Evolutionary conservation across 64 coral and sea anemone species (phyloP), one percentile per base, ranked within the genome.

Genomic region (Montipora capricornis): DNA sequence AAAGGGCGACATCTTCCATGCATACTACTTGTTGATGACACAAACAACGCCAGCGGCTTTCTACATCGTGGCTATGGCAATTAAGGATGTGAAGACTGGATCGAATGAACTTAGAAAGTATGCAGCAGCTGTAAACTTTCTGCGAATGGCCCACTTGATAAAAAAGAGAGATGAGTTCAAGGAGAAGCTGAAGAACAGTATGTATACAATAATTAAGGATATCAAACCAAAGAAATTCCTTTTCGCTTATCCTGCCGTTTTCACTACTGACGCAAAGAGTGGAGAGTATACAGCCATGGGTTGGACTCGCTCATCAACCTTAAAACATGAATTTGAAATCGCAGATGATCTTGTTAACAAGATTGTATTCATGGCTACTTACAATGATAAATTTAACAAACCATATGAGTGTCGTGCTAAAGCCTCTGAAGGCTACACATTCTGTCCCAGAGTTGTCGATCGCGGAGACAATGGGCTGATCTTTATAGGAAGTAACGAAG

Each of bases 141-240:
- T 84, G 2, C 26, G 19, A 66, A 4, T 67, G 22, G 44, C 22
- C 44, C 22, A 45, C 3, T 68, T 76, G 70, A 22, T 17, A 0
- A 6, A 62, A 22, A 29, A 57, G 7, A 3, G 19, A 20, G 37
- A 77, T 49, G 22, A 89, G 47, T 78, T 89, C 68, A 60, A 24
- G n/a, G 51, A 89, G 9, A 15, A 76, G n/a, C 26, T 89, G 2
- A 75, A 73, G 68, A 45, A 57, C 6, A 78, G 50, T 66, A 58
- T 89, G n/a, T 5, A 52, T 13, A 12, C 6, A 13, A 44, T 73
- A 2, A 52, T 89, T 3, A 9, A 44, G 53, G 20, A 77, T 49
- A 53, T 89, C 12, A 89, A 89, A 89, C 87, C 87, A 7, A 89
- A 89, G 47, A 13, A 89, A 89, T 73, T 89, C 5, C 74, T 89